A percentile compares a stretch with the other conserved stretches of the same genome.
These are phyloP conservation scores for Ichneumoninae sp. DNA, from an alignment of 2,888 invertebrate species.

Conservation along the genomic window DNA sequence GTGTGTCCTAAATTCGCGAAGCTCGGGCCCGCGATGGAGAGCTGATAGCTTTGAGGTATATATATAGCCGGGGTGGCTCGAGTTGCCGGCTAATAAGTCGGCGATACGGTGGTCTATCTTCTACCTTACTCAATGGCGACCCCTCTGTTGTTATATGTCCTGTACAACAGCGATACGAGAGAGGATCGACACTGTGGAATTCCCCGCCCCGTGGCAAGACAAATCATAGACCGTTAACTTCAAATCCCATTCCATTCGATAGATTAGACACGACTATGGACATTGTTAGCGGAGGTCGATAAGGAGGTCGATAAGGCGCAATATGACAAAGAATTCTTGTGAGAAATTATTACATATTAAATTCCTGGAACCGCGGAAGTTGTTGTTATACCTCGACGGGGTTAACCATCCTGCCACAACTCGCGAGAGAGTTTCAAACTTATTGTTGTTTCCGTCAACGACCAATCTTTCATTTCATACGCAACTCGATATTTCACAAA, in stretches of 20 bases:
- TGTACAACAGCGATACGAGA: slow-evolving; percentile 34
- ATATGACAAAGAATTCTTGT: neutral
- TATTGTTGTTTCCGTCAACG: neutral
- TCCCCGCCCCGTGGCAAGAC: neutral
- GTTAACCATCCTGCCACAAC: too few relatives aligned
- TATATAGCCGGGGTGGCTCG: slow-evolving; percentile 32
- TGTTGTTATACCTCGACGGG: neutral
- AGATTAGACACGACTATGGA: neutral
- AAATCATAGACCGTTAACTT: slow-evolving; percentile 7
- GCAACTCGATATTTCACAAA: neutral
- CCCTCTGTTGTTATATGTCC: slow-evolving; percentile 6
- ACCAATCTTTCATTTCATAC: neutral
- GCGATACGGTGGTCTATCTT: slow-evolving; percentile 41
- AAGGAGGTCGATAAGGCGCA: neutral
- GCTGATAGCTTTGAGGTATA: slow-evolving; percentile 50
- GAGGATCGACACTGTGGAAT: slow-evolving; percentile 1
- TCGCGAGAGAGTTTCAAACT: neutral
- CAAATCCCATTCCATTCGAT: slow-evolving; percentile 4
- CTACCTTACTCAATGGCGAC: slow-evolving; percentile 28
- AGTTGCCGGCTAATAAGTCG: slow-evolving; percentile 64
- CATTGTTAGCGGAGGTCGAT: neutral
- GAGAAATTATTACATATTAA: neutral
- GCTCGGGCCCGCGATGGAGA: slow-evolving; percentile 17
- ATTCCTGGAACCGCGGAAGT: neutral
- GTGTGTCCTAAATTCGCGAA: slow-evolving; percentile 63